phyloP scores from a whole-genome alignment of 2,888 invertebrate genomes.

The Euplagia quadripunctaria region DNA sequence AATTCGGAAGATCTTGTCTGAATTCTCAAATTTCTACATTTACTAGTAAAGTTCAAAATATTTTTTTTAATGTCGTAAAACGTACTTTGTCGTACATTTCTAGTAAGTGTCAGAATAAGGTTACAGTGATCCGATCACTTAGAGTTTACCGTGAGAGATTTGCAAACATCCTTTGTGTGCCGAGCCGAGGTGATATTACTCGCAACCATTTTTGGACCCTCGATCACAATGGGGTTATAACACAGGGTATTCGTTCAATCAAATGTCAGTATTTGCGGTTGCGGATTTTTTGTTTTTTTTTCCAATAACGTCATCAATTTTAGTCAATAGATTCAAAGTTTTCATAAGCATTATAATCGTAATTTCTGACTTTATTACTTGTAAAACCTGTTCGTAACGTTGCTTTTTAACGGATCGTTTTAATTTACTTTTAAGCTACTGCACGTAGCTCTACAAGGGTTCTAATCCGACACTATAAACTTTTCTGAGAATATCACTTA shows the following conservation, averaged over 20 bases:
- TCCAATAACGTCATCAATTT: background rate
- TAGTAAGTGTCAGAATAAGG: conserved; percentile 51
- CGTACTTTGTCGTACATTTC: conserved; percentile 22
- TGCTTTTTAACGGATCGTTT: too few species aligned
- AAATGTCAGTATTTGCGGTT: conserved; percentile 24
- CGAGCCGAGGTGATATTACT: conserved; percentile 58
- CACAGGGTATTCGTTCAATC: conserved; percentile 41
- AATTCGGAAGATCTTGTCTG: background rate
- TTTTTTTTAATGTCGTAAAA: background rate
- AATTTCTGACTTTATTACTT: background rate
- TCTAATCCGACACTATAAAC: too few species aligned
- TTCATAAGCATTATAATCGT: background rate
- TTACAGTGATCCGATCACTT: conserved; percentile 69
- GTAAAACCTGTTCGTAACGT: too few species aligned
- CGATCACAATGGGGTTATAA: conserved; percentile 49
- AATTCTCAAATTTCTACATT: background rate
- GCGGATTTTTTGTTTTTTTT: background rate
- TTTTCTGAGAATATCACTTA: too few species aligned
- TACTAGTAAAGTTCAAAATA: background rate
- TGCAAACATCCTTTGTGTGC: conserved; percentile 72
- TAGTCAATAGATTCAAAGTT: background rate
- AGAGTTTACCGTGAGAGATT: conserved; percentile 71
- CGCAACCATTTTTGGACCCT: conserved; percentile 56
- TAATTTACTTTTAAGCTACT: too few species aligned
- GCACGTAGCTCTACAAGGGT: too few species aligned